phyloP scores from a whole-genome alignment of 1,140 invertebrate species.

The Delia radicum region DNA sequence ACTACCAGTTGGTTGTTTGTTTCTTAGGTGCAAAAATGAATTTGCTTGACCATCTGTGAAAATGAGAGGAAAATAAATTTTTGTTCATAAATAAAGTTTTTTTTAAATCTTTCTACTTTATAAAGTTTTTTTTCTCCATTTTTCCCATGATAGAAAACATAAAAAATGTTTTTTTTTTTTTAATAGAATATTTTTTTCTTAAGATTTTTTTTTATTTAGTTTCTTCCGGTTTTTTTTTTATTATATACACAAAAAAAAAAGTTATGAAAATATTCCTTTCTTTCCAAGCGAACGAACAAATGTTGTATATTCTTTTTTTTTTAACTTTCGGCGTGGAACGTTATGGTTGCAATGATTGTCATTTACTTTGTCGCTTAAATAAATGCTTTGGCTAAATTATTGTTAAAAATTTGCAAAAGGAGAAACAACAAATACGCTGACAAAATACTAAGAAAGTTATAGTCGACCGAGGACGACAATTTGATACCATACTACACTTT shows the following conservation, averaged over 20 bases:
- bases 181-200: not conserved
- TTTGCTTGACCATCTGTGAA: slow-evolving; percentile 19
- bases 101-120: not conserved
- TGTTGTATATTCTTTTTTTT: not conserved
- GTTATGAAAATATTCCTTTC: not conserved
- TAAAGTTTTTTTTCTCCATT: not conserved
- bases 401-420: not conserved
- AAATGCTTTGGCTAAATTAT: slow-evolving; percentile 1
- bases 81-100: slow-evolving; percentile 2
- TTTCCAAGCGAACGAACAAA: not conserved
- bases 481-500: too few species aligned
- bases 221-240: not conserved
- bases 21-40: not conserved
- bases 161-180: not conserved
- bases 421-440: not conserved
- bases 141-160: not conserved
- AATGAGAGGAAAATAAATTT: not conserved
- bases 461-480: too few species aligned
- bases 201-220: not conserved
- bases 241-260: not conserved
- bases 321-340: not conserved
- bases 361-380: slow-evolving; percentile 4
- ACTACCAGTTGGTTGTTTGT: not conserved
- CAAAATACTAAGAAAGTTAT: too few species aligned
- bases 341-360: not conserved